phyloP scores from a whole-genome alignment of 1,140 invertebrate genomes.

The Papilio machaon region DNA sequence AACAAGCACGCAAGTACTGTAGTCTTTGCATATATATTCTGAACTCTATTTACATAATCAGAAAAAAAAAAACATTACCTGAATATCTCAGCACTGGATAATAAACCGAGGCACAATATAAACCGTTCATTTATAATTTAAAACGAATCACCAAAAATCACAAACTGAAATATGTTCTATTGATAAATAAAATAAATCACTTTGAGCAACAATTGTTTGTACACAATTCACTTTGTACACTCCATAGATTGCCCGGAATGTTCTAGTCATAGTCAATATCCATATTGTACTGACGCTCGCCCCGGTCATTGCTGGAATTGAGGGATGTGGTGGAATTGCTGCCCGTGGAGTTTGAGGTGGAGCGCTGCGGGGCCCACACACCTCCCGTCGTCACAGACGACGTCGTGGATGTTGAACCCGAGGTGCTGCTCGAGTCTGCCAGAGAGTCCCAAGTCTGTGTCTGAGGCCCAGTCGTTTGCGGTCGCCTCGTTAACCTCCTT shows the following conservation, averaged over 20 bases:
- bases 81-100: conserved; percentile 40
- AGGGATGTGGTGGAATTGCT: conserved; percentile 50
- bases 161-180: neutral
- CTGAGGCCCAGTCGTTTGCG: conserved; percentile 32
- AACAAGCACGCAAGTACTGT: neutral
- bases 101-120: conserved; percentile 49
- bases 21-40: neutral
- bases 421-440: conserved; percentile 42
- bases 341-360: conserved; percentile 46
- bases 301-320: conserved; percentile 50
- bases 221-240: conserved; percentile 25
- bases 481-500: conserved; percentile 47
- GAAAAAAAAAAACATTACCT: neutral
- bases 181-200: conserved; percentile 19
- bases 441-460: conserved; percentile 44
- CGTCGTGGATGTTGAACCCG: conserved; percentile 46
- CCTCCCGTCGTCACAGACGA: conserved; percentile 52
- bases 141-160: conserved; percentile 42
- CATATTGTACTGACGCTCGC: conserved; percentile 65
- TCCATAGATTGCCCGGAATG: neutral
- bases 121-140: conserved; percentile 44
- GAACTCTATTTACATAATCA: neutral
- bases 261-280: conserved; percentile 72
- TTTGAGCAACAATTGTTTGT: conserved; percentile 36
- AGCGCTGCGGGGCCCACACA: conserved; percentile 47